Conservation (phyloP, 2,888 invertebrate species). For the Agrochola circellaris region DNA sequence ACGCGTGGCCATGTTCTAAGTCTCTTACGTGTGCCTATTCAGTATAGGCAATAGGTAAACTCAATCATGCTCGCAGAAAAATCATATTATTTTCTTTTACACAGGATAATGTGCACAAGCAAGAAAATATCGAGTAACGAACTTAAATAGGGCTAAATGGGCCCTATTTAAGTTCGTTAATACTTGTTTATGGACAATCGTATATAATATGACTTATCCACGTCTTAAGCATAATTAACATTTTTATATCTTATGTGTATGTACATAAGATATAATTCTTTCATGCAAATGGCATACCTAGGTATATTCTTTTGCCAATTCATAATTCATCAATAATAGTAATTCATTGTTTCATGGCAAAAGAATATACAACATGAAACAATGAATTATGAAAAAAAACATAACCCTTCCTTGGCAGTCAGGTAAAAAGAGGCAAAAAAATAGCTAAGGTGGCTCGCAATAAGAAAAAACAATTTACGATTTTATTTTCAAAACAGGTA, state of each 20-base stretch:
- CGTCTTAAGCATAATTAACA: not conserved
- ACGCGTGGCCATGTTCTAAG: slow-evolving; percentile 42
- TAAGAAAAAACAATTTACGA: not conserved
- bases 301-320: not conserved
- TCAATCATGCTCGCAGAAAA: slow-evolving; percentile 32
- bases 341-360: too few relatives aligned
- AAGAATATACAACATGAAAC: too few relatives aligned
- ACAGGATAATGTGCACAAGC: not conserved
- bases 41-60: slow-evolving; percentile 42
- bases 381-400: not conserved
- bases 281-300: too few relatives aligned
- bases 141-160: not conserved
- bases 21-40: slow-evolving; percentile 35
- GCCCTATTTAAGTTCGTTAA: too few relatives aligned
- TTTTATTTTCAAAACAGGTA: not conserved
- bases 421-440: too few relatives aligned
- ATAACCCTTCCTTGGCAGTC: too few relatives aligned
- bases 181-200: too few relatives aligned
- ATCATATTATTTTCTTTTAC: slow-evolving; percentile 19
- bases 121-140: slow-evolving; percentile 11
- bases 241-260: too few relatives aligned
- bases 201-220: not conserved
- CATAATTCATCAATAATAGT: too few relatives aligned
- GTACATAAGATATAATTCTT: too few relatives aligned
- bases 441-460: not conserved